A percentile compares a stretch with the other conserved stretches of the same genome.
Conservation (phyloP, 2,888 invertebrate species). For the Cryptocephalus moraei region DNA sequence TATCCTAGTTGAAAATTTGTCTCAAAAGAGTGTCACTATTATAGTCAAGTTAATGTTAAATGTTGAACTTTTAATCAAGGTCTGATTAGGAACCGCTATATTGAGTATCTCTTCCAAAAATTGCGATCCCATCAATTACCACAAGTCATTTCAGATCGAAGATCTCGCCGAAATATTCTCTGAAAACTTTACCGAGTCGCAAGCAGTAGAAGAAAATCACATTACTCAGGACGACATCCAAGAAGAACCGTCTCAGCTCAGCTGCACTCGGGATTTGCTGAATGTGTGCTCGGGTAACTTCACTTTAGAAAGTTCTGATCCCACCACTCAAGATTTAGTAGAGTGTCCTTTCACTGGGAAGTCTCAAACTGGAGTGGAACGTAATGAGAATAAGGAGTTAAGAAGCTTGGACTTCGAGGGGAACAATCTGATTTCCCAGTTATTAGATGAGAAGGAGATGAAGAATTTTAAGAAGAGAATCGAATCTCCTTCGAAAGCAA, state of each 20-base stretch:
- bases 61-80: too few species aligned
- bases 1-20: too few species aligned
- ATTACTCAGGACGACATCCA: too few species aligned
- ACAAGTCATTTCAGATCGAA: conserved; percentile 22
- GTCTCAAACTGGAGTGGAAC: background rate
- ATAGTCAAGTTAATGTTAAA: too few species aligned
- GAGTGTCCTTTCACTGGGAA: background rate
- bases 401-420: conserved; percentile 24
- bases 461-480: conserved; percentile 29
- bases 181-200: conserved; percentile 26
- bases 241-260: background rate
- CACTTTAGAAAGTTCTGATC: conserved; percentile 12
- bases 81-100: too few species aligned
- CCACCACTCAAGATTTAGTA: background rate
- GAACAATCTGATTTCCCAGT: conserved; percentile 29
- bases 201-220: conserved; percentile 1
- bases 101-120: too few species aligned
- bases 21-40: too few species aligned
- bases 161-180: conserved; percentile 48
- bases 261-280: conserved; percentile 30
- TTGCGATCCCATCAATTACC: too few species aligned
- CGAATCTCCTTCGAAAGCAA: conserved; percentile 19
- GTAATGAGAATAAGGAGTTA: conserved; percentile 3
- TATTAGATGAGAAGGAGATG: conserved; percentile 30
- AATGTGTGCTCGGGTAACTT: conserved; percentile 32